Evolutionary conservation across 1,140 invertebrate genomes (phyloP).

Genomic region (Planococcus citri): DNA sequence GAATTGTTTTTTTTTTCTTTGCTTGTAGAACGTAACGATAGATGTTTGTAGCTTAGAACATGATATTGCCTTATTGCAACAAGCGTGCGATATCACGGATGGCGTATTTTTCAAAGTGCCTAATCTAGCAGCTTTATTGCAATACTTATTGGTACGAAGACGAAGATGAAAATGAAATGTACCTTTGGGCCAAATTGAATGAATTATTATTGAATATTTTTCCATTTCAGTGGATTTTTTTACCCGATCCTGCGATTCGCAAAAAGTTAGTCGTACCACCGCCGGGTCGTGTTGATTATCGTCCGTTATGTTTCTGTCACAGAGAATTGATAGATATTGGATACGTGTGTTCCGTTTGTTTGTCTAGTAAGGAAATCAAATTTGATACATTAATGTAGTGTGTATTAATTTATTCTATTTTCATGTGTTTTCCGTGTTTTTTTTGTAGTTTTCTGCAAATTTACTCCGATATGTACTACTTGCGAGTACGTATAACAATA

Average conservation of each 20-base stretch:
- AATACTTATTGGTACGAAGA: constrained; percentile 69
- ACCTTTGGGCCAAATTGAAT: no score
- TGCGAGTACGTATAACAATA: constrained; percentile 76
- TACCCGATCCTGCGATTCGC: constrained; percentile 68
- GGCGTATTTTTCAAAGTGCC: constrained; percentile 78
- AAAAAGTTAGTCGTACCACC: constrained; percentile 77
- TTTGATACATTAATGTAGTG: not conserved
- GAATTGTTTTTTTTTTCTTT: not conserved
- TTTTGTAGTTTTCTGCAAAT: constrained; percentile 85
- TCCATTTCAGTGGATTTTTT: constrained; percentile 73
- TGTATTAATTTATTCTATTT: not conserved
- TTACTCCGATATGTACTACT: constrained; percentile 92
- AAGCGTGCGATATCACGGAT: constrained; percentile 90
- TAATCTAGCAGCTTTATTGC: constrained; percentile 66
- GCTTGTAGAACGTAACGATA: constrained; percentile 66
- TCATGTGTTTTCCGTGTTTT: constrained; percentile 37
- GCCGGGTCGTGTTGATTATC: constrained; percentile 81
- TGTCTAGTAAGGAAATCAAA: constrained; percentile 61
- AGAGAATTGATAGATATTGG: constrained; percentile 90
- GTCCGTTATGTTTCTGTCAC: constrained; percentile 96
- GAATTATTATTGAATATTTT: constrained; percentile 21
- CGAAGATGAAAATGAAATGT: not conserved
- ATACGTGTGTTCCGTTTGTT: constrained; percentile 93
- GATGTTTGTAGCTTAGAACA: constrained; percentile 89
- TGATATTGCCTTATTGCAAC: constrained; percentile 79